Evolutionary conservation across 2,888 invertebrate genomes (phyloP).

Genomic region (Meteorus cinctellus): DNA sequence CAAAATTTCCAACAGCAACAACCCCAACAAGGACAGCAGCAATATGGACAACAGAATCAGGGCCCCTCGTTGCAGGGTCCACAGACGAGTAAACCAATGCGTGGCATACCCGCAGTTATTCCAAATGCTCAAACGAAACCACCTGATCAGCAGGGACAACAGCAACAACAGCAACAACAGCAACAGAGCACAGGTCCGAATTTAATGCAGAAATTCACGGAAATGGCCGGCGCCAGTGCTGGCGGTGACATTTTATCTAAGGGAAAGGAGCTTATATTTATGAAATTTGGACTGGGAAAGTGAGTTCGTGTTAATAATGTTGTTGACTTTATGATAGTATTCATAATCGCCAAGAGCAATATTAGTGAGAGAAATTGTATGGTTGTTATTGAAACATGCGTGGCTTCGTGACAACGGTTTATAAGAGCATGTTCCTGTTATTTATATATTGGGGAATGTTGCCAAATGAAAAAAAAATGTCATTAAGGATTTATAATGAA

Average conservation of each 20-base stretch:
- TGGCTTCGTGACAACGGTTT: constrained; percentile 40
- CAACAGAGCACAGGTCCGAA: constrained; percentile 78
- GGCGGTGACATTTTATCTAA: constrained; percentile 93
- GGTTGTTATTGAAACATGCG: constrained; percentile 12
- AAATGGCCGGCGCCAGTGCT: constrained; percentile 85
- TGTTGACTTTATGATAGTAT: constrained; percentile 40
- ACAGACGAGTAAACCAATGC: constrained; percentile 65
- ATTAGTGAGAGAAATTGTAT: not conserved
- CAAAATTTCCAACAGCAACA: constrained; percentile 61
- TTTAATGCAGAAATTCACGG: constrained; percentile 91
- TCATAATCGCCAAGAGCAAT: constrained; percentile 26
- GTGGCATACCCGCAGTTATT: constrained; percentile 76
- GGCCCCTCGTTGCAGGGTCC: constrained; percentile 60
- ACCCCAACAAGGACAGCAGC: constrained; percentile 65
- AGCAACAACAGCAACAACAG: constrained; percentile 72
- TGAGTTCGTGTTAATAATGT: constrained; percentile 58
- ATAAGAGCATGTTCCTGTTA: constrained; percentile 17
- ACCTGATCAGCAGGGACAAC: constrained; percentile 67
- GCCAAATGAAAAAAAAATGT: not conserved
- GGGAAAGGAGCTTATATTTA: constrained; percentile 94
- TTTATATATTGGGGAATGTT: constrained; percentile 8
- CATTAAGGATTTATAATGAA: constrained; percentile 8
- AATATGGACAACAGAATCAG: constrained; percentile 65
- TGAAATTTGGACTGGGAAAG: constrained; percentile 91
- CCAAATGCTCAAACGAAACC: constrained; percentile 73